Evolutionary conservation across 2,797 vertebrate species (phyloP).

Genomic region (Pogonophryne albipinna): DNA sequence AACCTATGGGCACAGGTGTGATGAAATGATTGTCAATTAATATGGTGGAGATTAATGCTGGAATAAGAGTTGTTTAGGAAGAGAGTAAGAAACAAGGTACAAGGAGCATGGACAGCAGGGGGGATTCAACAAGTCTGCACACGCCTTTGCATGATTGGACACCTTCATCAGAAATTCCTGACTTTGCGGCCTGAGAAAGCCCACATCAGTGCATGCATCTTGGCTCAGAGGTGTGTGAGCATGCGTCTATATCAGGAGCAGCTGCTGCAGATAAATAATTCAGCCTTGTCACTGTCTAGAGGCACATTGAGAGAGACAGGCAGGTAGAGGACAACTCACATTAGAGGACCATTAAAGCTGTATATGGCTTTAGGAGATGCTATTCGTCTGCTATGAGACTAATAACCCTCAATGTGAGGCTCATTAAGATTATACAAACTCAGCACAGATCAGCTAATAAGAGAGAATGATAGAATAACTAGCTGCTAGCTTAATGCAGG

Average conservation of each 20-base stretch:
- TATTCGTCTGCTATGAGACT: slow-evolving; percentile 54
- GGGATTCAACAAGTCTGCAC: slow-evolving; percentile 61
- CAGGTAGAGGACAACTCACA: slow-evolving; percentile 80
- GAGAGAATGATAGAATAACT: slow-evolving; percentile 48
- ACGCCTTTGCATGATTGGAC: slow-evolving; percentile 41
- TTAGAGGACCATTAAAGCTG: slow-evolving; percentile 76
- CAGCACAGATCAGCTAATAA: slow-evolving; percentile 61
- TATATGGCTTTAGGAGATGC: slow-evolving; percentile 61
- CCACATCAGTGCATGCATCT: slow-evolving; percentile 25
- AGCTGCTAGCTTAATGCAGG: slow-evolving; percentile 33
- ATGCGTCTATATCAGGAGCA: slow-evolving; percentile 55
- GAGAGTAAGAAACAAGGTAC: neutral
- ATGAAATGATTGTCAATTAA: neutral
- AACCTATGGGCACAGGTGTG: slow-evolving; percentile 1
- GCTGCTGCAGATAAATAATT: slow-evolving; percentile 78
- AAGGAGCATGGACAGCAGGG: slow-evolving; percentile 38
- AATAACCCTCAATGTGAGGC: slow-evolving; percentile 62
- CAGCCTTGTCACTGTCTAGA: slow-evolving; percentile 75
- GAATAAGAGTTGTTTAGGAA: slow-evolving; percentile 1
- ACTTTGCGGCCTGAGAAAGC: slow-evolving; percentile 47
- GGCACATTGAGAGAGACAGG: slow-evolving; percentile 67
- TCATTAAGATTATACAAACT: slow-evolving; percentile 72
- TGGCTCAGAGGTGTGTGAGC: slow-evolving; percentile 10
- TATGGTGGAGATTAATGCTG: neutral
- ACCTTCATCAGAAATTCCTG: slow-evolving; percentile 60